Percentiles rank a stretch among this genome's conserved stretches.
Evolutionary conservation across 2,888 invertebrate species (phyloP).

Genomic region (Conus canariensis): DNA sequence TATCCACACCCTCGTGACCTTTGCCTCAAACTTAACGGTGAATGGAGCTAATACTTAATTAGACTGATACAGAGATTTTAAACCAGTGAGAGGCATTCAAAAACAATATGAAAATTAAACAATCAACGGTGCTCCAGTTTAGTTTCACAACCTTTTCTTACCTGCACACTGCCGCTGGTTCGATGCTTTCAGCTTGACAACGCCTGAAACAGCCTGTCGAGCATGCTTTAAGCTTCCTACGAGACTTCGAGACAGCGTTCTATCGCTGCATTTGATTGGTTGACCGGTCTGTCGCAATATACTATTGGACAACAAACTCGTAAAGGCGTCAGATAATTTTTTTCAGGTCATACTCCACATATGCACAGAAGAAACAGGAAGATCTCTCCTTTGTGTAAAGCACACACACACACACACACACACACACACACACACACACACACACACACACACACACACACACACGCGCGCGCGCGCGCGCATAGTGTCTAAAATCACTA

Average conservation of each 20-base stretch:
- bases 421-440: too few relatives aligned
- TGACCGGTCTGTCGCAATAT: not conserved
- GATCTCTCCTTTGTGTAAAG: not conserved
- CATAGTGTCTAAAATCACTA: not conserved
- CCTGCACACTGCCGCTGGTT: constrained; percentile 3
- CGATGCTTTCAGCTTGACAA: constrained; percentile 10
- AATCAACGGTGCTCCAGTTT: not conserved
- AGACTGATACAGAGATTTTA: not conserved
- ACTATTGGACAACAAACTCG: not conserved
- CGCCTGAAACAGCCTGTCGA: constrained; percentile 2
- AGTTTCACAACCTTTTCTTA: not conserved
- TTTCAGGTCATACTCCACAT: not conserved
- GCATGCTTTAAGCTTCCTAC: constrained; percentile 11
- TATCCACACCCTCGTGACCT: not conserved
- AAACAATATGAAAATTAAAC: not conserved
- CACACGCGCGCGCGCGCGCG: too few relatives aligned
- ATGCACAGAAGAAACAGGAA: not conserved
- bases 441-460: too few relatives aligned
- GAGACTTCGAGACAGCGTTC: not conserved
- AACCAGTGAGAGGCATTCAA: not conserved
- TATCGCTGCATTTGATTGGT: constrained; percentile 13
- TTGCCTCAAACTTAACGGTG: not conserved
- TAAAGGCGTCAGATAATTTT: not conserved
- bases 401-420: not conserved
- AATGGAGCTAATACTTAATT: not conserved